These are phyloP conservation scores for Vulpes vulpes DNA, from an alignment of 2,113 vertebrate genomes.

Conservation along the genomic window DNA sequence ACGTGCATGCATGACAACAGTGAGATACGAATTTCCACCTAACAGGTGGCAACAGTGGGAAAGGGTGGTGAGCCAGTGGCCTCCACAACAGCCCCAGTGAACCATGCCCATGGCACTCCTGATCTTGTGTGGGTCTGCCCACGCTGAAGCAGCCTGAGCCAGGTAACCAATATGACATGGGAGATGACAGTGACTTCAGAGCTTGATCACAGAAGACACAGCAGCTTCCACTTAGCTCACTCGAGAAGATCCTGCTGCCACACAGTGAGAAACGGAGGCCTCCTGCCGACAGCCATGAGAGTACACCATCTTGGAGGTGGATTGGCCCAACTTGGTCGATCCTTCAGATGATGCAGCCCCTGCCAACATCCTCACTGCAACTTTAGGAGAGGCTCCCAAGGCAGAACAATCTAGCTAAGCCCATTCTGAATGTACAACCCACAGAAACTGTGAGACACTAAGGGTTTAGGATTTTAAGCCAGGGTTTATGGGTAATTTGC, in stretches of 20 bases:
- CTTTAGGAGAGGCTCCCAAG: no score
- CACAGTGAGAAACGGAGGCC: rapidly evolving
- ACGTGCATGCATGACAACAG: rapidly evolving
- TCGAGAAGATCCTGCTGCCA: not conserved
- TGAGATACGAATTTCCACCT: rapidly evolving
- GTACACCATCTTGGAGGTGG: rapidly evolving
- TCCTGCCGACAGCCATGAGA: not conserved
- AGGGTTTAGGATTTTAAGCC: not conserved
- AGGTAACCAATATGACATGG: rapidly evolving
- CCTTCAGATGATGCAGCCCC: not conserved
- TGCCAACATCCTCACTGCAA: not conserved
- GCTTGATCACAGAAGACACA: not conserved
- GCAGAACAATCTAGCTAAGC: not conserved
- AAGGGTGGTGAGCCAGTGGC: rapidly evolving
- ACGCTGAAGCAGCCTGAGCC: not conserved
- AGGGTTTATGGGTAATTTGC: not conserved
- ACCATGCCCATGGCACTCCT: rapidly evolving
- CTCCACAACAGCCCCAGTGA: not conserved
- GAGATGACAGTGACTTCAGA: not conserved
- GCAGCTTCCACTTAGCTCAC: not conserved
- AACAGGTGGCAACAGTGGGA: not conserved
- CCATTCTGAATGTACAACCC: not conserved
- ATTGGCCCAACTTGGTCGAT: not conserved
- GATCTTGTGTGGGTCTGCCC: not conserved
- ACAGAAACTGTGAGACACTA: not conserved